These are phyloP conservation scores for Phenacoccus solenopsis DNA, from an alignment of 1,140 invertebrate genomes.

Conservation along the genomic window DNA sequence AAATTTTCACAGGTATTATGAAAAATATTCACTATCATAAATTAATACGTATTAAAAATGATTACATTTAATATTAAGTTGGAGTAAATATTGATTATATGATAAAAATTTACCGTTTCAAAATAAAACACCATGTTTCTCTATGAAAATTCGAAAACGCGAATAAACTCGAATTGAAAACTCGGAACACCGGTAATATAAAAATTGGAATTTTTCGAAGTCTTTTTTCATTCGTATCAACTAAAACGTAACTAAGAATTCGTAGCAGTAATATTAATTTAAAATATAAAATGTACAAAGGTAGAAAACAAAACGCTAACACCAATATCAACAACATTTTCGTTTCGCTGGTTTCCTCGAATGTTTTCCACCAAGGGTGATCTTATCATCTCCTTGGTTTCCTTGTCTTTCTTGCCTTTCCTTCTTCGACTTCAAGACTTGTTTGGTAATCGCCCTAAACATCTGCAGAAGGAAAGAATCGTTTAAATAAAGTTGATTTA, in stretches of 20 bases:
- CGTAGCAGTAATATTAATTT: conserved; percentile 16
- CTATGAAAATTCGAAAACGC: no score
- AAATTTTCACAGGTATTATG: background rate
- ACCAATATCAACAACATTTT: conserved; percentile 29
- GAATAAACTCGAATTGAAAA: background rate
- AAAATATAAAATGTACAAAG: conserved; percentile 20
- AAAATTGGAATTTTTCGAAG: background rate
- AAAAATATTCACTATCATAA: background rate
- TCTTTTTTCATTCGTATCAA: no score
- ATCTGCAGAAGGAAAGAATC: conserved; percentile 41
- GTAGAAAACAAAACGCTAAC: conserved; percentile 20
- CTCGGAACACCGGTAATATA: background rate
- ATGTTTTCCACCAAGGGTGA: conserved; percentile 27
- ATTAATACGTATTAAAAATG: background rate
- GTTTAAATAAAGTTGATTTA: conserved; percentile 8
- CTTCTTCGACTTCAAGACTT: conserved; percentile 54
- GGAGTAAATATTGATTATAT: background rate
- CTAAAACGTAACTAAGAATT: conserved; percentile 24
- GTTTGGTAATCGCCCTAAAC: conserved; percentile 58
- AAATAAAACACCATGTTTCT: background rate
- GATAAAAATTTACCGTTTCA: no score
- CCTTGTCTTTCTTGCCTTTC: conserved; percentile 45
- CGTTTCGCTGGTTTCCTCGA: conserved; percentile 26
- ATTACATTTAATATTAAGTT: background rate
- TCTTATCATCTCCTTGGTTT: conserved; percentile 35